Evolutionary conservation across 1,140 invertebrate genomes (phyloP).

Genomic region (Macrosteles quadrilineatus): DNA sequence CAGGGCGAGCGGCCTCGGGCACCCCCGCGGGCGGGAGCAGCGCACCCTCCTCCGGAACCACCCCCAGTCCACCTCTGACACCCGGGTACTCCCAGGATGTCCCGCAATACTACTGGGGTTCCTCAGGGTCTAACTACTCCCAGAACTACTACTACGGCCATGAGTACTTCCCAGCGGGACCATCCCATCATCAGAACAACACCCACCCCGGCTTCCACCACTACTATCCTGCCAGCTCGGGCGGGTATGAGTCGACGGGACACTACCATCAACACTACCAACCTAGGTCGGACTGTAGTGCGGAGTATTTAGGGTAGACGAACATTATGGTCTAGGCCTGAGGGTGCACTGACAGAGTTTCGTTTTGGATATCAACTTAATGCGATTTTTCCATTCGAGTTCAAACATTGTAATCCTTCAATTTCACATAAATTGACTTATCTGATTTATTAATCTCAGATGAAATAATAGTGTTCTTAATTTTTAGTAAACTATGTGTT

Average conservation of each 20-base stretch:
- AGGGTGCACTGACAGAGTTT: too few relatives aligned
- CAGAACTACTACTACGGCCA: conserved; percentile 36
- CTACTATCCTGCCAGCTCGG: conserved; percentile 30
- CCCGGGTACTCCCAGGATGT: conserved; percentile 48
- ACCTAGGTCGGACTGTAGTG: background rate
- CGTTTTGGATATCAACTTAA: too few relatives aligned
- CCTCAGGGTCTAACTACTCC: conserved; percentile 37
- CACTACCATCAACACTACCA: conserved; percentile 28
- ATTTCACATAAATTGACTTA: too few relatives aligned
- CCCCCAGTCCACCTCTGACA: conserved; percentile 52
- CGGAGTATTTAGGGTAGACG: conserved; percentile 19
- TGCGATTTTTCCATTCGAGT: too few relatives aligned
- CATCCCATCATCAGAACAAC: conserved; percentile 35
- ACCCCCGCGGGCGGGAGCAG: conserved; percentile 45
- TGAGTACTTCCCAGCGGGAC: conserved; percentile 34
- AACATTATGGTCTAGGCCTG: too few relatives aligned
- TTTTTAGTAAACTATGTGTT: too few relatives aligned
- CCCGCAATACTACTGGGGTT: conserved; percentile 52
- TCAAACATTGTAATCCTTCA: too few relatives aligned
- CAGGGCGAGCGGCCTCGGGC: background rate
- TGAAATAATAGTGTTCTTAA: too few relatives aligned
- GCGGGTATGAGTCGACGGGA: conserved; percentile 11
- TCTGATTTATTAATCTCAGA: too few relatives aligned
- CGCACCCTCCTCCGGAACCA: conserved; percentile 51
- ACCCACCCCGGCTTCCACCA: conserved; percentile 30